Conservation (phyloP, 2,797 vertebrate genomes). For the Catamblyrhynchus diadema region DNA sequence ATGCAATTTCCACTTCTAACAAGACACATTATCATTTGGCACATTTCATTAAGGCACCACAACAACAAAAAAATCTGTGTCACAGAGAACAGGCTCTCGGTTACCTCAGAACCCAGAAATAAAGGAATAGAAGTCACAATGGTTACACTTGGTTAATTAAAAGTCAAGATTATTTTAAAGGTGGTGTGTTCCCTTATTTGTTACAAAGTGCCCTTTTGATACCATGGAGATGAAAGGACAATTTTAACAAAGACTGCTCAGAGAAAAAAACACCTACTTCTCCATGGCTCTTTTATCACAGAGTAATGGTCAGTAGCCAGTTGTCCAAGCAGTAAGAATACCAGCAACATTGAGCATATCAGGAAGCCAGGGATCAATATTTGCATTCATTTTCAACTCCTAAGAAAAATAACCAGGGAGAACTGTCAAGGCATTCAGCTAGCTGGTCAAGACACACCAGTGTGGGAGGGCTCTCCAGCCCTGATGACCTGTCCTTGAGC, state of each 20-base stretch:
- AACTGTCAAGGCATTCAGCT: neutral
- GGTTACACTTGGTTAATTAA: neutral
- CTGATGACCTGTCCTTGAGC: neutral
- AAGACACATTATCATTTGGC: neutral
- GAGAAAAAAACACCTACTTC: neutral
- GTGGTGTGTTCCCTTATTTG: neutral
- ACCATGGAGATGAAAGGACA: slow-evolving; percentile 16
- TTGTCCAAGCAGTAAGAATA: neutral
- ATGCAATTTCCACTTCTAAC: neutral
- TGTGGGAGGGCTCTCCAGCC: neutral
- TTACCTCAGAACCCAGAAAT: neutral
- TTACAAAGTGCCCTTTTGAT: neutral
- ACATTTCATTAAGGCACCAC: neutral
- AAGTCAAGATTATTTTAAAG: neutral
- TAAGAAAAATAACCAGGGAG: neutral
- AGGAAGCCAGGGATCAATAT: neutral
- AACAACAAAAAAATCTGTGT: neutral
- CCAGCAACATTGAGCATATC: neutral
- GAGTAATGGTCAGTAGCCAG: neutral
- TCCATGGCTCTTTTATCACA: neutral
- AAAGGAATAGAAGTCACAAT: neutral
- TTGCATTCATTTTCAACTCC: neutral
- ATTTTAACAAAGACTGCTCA: neutral
- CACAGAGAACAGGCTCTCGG: neutral
- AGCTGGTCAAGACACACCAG: neutral